Conservation (phyloP, 1,140 invertebrate species). For the Augochlora pura region DNA sequence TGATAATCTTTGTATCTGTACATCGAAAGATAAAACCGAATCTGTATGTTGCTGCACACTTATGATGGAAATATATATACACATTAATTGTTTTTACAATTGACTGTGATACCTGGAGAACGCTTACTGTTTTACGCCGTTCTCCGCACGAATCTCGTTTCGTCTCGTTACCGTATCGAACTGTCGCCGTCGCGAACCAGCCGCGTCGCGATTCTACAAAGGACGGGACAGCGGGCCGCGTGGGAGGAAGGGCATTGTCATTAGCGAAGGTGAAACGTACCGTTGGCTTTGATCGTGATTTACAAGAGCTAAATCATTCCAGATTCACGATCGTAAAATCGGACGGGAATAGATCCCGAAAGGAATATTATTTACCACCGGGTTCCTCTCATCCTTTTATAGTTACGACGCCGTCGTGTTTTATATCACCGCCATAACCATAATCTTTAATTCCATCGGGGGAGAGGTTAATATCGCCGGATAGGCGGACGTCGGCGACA, state of each 20-base stretch:
- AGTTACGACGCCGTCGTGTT: neutral
- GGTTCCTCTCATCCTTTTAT: neutral
- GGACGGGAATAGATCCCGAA: neutral
- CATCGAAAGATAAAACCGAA: conserved; percentile 58
- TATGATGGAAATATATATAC: conserved; percentile 58
- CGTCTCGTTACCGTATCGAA: no score
- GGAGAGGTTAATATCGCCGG: conserved; percentile 8
- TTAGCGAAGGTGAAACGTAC: neutral
- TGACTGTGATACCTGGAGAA: conserved; percentile 10
- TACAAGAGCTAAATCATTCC: conserved; percentile 5
- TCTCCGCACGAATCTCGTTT: neutral
- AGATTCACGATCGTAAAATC: conserved; percentile 1
- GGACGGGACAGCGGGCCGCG: neutral
- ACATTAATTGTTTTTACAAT: conserved; percentile 52
- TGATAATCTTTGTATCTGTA: conserved; percentile 56
- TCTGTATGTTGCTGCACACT: conserved; percentile 60
- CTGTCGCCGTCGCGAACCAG: no score
- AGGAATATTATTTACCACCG: conserved; percentile 5
- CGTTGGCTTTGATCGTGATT: neutral
- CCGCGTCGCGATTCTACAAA: no score
- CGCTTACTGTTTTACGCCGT: neutral
- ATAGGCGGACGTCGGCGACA: neutral
- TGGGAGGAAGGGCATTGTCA: no score
- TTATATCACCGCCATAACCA: conserved; percentile 19
- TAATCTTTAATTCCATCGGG: conserved; percentile 6